Evolutionary conservation across 2,888 invertebrate species (phyloP), one percentile per base, ranked within the genome.

Genomic region (Apocheima hispidaria): DNA sequence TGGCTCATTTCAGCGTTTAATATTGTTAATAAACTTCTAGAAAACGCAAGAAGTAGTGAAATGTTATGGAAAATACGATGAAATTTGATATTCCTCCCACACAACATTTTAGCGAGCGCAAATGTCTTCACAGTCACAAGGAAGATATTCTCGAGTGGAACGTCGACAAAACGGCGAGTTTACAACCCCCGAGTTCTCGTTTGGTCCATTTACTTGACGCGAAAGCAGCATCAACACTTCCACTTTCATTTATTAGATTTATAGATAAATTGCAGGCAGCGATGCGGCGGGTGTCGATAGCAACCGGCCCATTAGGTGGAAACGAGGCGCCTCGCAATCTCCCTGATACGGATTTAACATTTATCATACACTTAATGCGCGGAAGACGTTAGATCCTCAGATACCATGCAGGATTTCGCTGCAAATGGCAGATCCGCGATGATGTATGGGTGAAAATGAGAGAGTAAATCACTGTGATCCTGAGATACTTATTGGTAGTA

Each of bases 221-320:
- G 59, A 65, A 58, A 53, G 61, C 65, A 61, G 63, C 61, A 46
- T 63, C 54, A 66, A 63, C 72, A 70, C 71, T 71, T 70, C 61
- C 69, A 69, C 69, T 72, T 69, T 74, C 74, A 59, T 63, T 63
- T 51, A 53, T 35, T 55, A 60, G 65, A 72, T 71, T 71, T 71
- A 71, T 64, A 59, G 62, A 64, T 63, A 68, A 68, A 71, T 70
- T 68, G 65, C 65, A 59, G 65, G 50, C 55, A 40, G 57, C 63
- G 65, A 61, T 53, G 57, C 54, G 51, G 50, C 59, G 54, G 62
- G 57, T 63, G 54, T 58, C 54, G 52, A 61, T 61, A 61, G 60
- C 59, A 14, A 59, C 60, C 54, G 69, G 54, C 38, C 67, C 65
- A 68, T 68, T 68, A 66, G 62, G 53, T 26, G 49, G 53, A 26